These are phyloP conservation scores for Cotesia glomerata DNA, from an alignment of 1,140 invertebrate species.

Conservation along the genomic window DNA sequence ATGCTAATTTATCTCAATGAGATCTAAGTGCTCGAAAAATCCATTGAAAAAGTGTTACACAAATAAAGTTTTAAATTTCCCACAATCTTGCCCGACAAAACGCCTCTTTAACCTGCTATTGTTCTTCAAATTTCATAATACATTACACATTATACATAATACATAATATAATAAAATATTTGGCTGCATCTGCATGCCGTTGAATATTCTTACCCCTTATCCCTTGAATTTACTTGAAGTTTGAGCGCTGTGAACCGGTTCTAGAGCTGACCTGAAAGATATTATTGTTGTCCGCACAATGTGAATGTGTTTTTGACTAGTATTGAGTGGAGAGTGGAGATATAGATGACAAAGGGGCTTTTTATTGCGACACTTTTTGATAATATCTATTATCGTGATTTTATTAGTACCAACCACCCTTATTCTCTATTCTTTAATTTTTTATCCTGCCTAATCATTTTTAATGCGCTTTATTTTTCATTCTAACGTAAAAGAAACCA, in stretches of 20 bases:
- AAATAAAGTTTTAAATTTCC: too few relatives aligned
- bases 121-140: too few relatives aligned
- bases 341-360: conserved; percentile 10
- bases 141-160: too few relatives aligned
- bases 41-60: too few relatives aligned
- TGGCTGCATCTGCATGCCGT: too few relatives aligned
- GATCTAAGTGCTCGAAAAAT: too few relatives aligned
- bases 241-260: background rate
- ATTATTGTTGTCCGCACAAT: background rate
- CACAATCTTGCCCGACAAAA: too few relatives aligned
- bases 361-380: conserved; percentile 5
- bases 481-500: background rate
- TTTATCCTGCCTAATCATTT: too few relatives aligned
- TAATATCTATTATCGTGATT: conserved; percentile 9
- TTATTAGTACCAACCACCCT: background rate
- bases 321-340: background rate
- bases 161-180: too few relatives aligned
- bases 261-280: background rate
- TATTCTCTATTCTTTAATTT: background rate
- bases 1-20: too few relatives aligned
- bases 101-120: too few relatives aligned
- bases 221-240: too few relatives aligned
- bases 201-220: background rate
- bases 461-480: background rate
- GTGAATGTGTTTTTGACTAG: background rate